Conservation (phyloP, 2,797 vertebrate genomes). For the Lagorchestes hirsutus region DNA sequence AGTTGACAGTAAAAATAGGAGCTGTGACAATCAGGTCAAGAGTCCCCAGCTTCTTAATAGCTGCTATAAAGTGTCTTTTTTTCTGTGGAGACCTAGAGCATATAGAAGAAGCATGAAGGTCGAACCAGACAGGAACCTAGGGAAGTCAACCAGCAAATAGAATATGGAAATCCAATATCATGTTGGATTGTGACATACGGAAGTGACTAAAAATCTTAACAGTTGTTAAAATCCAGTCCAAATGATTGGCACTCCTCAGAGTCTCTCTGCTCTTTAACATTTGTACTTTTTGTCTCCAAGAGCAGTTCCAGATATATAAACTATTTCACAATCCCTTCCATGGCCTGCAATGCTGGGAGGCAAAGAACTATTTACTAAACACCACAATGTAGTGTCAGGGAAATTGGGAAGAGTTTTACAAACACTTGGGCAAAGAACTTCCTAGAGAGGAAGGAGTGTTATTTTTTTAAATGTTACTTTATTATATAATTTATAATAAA, state of each 20-base stretch:
- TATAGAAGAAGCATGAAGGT: neutral
- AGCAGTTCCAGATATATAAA: neutral
- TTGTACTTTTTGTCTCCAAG: neutral
- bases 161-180: neutral
- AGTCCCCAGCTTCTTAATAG: too few species aligned
- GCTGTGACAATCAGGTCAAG: too few species aligned
- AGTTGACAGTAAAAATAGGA: too few species aligned
- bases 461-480: neutral
- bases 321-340: neutral
- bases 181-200: neutral
- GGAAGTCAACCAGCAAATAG: neutral
- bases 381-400: neutral
- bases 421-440: neutral
- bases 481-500: neutral
- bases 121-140: neutral
- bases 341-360: neutral
- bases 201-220: neutral
- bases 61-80: too few species aligned
- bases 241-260: neutral
- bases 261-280: neutral
- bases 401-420: neutral
- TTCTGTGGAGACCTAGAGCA: too few species aligned
- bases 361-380: neutral
- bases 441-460: neutral
- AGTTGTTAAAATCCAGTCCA: neutral